These are phyloP conservation scores for Orthonevra nobilis DNA, from an alignment of 2,888 invertebrate species.

Conservation along the genomic window DNA sequence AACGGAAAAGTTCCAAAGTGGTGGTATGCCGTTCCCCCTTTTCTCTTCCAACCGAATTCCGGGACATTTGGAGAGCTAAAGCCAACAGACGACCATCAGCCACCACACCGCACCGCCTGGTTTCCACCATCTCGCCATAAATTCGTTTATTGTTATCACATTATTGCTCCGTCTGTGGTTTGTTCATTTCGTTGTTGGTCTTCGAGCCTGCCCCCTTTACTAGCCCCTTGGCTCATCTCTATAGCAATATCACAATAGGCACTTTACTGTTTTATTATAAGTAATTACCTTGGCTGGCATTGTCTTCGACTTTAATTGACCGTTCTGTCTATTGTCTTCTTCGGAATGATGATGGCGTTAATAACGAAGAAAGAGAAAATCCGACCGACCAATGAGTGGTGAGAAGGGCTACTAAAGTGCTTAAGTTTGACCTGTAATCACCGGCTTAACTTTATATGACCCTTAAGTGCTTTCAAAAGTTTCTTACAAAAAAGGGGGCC, in stretches of 20 bases:
- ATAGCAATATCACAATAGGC: constrained; percentile 52
- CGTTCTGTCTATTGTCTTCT: constrained; percentile 40
- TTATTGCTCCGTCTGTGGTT: constrained; percentile 52
- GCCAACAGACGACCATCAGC: too few species aligned
- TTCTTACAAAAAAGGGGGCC: constrained; percentile 25
- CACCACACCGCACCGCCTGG: too few species aligned
- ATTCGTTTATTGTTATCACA: constrained; percentile 63
- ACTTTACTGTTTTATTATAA: constrained; percentile 68
- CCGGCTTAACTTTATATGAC: constrained; percentile 67
- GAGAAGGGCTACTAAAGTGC: constrained; percentile 56
- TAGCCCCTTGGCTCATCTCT: constrained; percentile 54
- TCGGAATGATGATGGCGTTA: constrained; percentile 22
- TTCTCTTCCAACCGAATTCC: too few species aligned
- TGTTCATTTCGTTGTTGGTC: constrained; percentile 46
- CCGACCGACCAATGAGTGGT: constrained; percentile 1
- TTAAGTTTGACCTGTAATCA: constrained; percentile 68
- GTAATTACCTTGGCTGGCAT: constrained; percentile 67
- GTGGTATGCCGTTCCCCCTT: too few species aligned
- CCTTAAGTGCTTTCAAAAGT: constrained; percentile 67
- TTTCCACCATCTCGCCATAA: too few species aligned
- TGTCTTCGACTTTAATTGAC: constrained; percentile 68
- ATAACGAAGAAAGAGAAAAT: neutral
- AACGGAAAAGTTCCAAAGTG: too few species aligned
- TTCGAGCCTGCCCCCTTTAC: neutral
- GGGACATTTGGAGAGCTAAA: too few species aligned